A percentile compares a stretch with the other conserved stretches of the same genome.
phyloP scores from a whole-genome alignment of 2,888 invertebrate genomes.

The Macroteleia sp. region DNA sequence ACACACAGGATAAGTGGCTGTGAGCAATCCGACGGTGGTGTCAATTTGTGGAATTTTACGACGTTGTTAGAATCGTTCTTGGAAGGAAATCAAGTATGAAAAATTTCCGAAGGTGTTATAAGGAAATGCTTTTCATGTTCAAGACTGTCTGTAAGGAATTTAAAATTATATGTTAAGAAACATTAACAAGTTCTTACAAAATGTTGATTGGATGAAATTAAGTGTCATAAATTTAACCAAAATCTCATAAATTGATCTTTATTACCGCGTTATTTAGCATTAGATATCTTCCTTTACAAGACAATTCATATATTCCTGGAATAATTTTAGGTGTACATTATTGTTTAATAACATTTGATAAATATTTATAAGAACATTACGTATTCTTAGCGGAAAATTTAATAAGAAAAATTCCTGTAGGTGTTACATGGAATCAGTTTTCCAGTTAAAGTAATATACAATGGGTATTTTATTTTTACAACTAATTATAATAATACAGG shows the following conservation, averaged over 20 bases:
- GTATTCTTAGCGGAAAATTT: too few species aligned
- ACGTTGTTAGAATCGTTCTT: constrained; percentile 24
- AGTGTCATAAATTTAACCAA: background rate
- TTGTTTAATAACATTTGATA: too few species aligned
- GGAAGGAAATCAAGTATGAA: constrained; percentile 6
- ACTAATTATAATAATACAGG: too few species aligned
- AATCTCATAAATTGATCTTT: background rate
- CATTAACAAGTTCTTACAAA: background rate
- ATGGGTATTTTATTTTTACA: background rate
- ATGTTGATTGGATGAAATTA: background rate
- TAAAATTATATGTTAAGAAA: background rate
- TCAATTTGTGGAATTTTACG: constrained; percentile 56
- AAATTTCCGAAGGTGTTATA: background rate
- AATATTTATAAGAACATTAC: too few species aligned
- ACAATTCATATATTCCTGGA: too few species aligned
- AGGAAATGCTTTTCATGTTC: constrained; percentile 9
- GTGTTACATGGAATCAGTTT: constrained; percentile 1
- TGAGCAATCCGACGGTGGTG: constrained; percentile 38
- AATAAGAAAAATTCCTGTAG: background rate
- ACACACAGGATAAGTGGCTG: constrained; percentile 39
- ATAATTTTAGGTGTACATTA: too few species aligned
- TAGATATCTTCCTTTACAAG: too few species aligned
- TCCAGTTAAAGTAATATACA: background rate
- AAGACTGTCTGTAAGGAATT: background rate
- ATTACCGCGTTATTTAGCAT: too few species aligned